Conservation (phyloP, 2,888 invertebrate genomes). For the Plagodis dolabraria region DNA sequence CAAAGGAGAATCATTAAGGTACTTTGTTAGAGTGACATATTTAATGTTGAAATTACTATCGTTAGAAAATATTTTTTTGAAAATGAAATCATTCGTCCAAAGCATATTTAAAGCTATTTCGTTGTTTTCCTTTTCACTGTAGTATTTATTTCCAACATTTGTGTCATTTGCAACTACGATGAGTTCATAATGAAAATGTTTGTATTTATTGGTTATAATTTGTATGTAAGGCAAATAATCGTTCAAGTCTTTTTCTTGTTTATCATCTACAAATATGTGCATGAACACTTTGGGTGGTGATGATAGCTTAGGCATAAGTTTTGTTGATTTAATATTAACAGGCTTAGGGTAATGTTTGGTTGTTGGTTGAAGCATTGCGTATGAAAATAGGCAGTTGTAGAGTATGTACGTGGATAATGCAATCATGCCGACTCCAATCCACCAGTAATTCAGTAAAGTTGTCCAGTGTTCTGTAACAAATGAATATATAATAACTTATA, state of each 20-base stretch:
- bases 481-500: too few relatives aligned
- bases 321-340: conserved; percentile 18
- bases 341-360: conserved; percentile 40
- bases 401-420: conserved; percentile 64
- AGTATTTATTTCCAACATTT: conserved; percentile 34
- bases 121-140: conserved; percentile 62
- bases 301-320: conserved; percentile 5
- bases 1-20: conserved; percentile 66
- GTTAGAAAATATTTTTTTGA: conserved; percentile 32
- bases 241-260: conserved; percentile 53
- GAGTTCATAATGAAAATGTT: conserved; percentile 60
- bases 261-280: conserved; percentile 60
- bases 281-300: conserved; percentile 56
- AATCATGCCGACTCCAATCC: conserved; percentile 72
- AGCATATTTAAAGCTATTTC: conserved; percentile 65
- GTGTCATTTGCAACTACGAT: conserved; percentile 66
- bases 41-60: conserved; percentile 53
- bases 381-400: conserved; percentile 64
- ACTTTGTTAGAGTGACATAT: conserved; percentile 55
- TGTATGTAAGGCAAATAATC: conserved; percentile 63
- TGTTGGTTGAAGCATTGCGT: conserved; percentile 53
- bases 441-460: conserved; percentile 67
- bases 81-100: conserved; percentile 46
- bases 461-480: conserved; percentile 70
- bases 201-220: conserved; percentile 57